A percentile compares a stretch with the other conserved stretches of the same genome.
These are phyloP conservation scores for Nasonia giraulti DNA, from an alignment of 1,140 invertebrate genomes.

Conservation along the genomic window DNA sequence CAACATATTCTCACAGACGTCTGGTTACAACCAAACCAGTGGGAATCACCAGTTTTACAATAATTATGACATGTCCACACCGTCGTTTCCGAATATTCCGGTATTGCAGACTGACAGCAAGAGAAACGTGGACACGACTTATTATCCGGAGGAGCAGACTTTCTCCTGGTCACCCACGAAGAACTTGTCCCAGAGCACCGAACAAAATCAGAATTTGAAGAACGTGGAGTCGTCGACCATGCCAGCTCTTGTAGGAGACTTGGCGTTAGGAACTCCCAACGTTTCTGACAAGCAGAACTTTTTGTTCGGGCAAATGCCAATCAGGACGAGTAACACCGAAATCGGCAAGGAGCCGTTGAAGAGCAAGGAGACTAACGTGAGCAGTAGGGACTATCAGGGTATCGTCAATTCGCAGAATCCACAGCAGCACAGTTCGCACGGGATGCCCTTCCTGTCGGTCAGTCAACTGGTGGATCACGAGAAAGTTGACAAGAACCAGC, in stretches of 20 bases:
- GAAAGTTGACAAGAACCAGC: conserved; percentile 72
- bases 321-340: conserved; percentile 58
- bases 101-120: conserved; percentile 67
- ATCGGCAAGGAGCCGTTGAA: conserved; percentile 62
- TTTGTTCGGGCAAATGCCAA: conserved; percentile 65
- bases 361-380: conserved; percentile 63
- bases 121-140: conserved; percentile 62
- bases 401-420: conserved; percentile 65
- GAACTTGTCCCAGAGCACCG: conserved; percentile 69
- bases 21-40: conserved; percentile 67
- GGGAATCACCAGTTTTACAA: conserved; percentile 72
- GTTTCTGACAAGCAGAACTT: conserved; percentile 68
- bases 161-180: conserved; percentile 78
- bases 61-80: conserved; percentile 69
- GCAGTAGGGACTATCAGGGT: conserved; percentile 64
- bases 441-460: conserved; percentile 77
- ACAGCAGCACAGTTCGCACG: conserved; percentile 63
- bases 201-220: conserved; percentile 65
- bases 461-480: conserved; percentile 80
- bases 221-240: conserved; percentile 72
- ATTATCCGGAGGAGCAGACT: conserved; percentile 74
- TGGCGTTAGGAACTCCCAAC: conserved; percentile 74
- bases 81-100: conserved; percentile 68
- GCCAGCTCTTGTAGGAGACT: conserved; percentile 77
- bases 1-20: conserved; percentile 69